phyloP scores from a whole-genome alignment of 2,888 invertebrate species.

The Hypselothyrea guttata region DNA sequence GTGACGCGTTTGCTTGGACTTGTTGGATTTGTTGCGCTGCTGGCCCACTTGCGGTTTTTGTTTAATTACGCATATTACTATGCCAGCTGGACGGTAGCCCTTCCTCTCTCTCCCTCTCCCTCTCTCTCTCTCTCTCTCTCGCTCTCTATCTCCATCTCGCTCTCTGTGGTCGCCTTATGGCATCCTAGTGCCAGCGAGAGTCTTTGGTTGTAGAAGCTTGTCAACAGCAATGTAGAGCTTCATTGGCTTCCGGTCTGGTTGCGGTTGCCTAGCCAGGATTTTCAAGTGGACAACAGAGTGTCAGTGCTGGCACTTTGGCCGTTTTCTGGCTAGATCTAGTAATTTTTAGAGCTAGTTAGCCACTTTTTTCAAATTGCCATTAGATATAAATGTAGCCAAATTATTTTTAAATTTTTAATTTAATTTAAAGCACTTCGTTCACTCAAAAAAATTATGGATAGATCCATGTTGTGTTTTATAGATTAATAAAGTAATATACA shows the following conservation, averaged over 20 bases:
- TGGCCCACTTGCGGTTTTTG: conserved; percentile 73
- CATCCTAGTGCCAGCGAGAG: conserved; percentile 52
- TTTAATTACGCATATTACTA: conserved; percentile 76
- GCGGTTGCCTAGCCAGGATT: conserved; percentile 55
- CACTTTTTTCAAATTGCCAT: no score
- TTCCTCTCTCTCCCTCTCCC: background rate
- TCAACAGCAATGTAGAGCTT: conserved; percentile 54
- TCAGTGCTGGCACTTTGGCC: background rate
- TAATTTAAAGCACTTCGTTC: no score
- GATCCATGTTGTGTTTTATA: no score
- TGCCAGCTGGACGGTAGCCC: conserved; percentile 4
- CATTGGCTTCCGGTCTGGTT: conserved; percentile 44
- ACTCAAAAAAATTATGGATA: no score
- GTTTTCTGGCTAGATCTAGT: no score
- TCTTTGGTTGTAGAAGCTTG: conserved; percentile 53
- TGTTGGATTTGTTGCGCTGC: conserved; percentile 19
- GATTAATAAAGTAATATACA: no score
- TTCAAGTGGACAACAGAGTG: conserved; percentile 41
- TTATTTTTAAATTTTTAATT: no score
- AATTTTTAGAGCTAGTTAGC: no score
- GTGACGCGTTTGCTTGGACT: conserved; percentile 29
- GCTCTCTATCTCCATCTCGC: background rate
- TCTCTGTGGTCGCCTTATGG: conserved; percentile 39
- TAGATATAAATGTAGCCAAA: no score
- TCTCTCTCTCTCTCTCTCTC: background rate